A percentile compares a stretch with the other conserved stretches of the same genome.
Evolutionary conservation across 2,113 vertebrate species (phyloP).

Genomic region (Crocuta crocuta): DNA sequence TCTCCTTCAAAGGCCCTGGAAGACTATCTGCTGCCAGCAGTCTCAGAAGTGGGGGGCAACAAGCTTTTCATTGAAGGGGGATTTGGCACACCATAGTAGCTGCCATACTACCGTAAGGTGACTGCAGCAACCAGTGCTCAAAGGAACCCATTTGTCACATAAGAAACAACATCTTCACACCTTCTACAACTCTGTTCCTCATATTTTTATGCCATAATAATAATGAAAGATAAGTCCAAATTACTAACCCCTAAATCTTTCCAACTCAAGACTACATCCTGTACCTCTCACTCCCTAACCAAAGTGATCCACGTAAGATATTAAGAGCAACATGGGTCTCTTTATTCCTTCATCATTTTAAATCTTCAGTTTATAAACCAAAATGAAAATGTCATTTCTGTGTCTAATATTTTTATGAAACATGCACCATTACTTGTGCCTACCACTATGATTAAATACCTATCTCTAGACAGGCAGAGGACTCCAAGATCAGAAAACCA

Average conservation of each 20-base stretch:
- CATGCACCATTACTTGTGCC: not conserved
- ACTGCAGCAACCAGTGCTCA: not conserved
- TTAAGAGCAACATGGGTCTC: not conserved
- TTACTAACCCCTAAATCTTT: not conserved
- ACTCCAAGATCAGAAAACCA: constrained; percentile 49
- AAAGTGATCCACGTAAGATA: not conserved
- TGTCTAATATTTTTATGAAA: not conserved
- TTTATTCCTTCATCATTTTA: constrained; percentile 1
- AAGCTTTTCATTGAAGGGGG: not conserved
- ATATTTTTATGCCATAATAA: not conserved
- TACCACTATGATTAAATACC: constrained; percentile 32
- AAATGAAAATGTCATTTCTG: not conserved
- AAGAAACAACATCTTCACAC: not conserved
- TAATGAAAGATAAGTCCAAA: not conserved
- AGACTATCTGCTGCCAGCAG: not conserved
- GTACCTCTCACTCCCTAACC: not conserved
- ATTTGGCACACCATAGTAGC: not conserved
- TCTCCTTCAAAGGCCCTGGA: not conserved
- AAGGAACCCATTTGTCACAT: not conserved
- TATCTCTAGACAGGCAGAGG: not conserved
- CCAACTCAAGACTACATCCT: not conserved
- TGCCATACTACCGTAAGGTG: not conserved
- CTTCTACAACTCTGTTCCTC: not conserved
- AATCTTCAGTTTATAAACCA: not conserved
- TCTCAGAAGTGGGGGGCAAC: not conserved